Base-by-base conservation (phyloP, 2,113 vertebrate species). In the Eulemur macaco region DNA sequence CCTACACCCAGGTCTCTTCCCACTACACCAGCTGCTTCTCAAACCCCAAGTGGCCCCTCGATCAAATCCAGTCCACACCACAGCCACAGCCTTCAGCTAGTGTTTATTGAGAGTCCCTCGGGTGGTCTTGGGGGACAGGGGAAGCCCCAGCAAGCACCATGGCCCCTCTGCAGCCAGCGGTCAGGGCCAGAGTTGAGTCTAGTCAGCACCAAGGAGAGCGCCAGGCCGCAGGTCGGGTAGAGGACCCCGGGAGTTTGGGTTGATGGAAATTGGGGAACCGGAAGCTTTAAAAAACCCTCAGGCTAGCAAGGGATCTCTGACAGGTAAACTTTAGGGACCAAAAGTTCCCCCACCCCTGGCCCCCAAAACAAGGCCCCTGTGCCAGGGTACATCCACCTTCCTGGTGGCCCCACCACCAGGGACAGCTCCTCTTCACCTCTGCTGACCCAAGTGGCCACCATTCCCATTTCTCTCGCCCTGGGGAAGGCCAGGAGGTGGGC, bases 201-300 rank as follows among this genome's bases (percentile, higher is more conserved):
- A 6, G 37, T 98, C 96, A 97, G 97, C 95, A 96, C 97, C 96
- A 95, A 52, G 94, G 92, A 97, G 80, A 94, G 96, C 11, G 0
- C 74, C 94, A 5, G 66, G 64, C 42, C 56, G 1, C 7, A 0
- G 0, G 6, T 52, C 0, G 0, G 0, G 6, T 52, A 0, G 42
- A 47, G n/a, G n/a, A 31, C 64, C 21, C 77, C 83, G n/a, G 94
- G 76, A 54, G 27, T 64, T 8, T 7, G 47, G 21, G n/a, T 8
- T 39, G 50, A 25, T 17, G 14, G 78, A 86, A 69, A 4, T 12
- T 54, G 31, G 82, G 20, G 14, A 37, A 50, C 27, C 13, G 4
- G 31, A 1, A 12, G 29, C 31, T 85, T 52, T 25, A 56, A 76
- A 54, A 66, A 85, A 14, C 29, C 29, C 25, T 34, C 69, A 8